phyloP scores from a whole-genome alignment of 2,888 invertebrate species.

The Hyppa rectilinea region DNA sequence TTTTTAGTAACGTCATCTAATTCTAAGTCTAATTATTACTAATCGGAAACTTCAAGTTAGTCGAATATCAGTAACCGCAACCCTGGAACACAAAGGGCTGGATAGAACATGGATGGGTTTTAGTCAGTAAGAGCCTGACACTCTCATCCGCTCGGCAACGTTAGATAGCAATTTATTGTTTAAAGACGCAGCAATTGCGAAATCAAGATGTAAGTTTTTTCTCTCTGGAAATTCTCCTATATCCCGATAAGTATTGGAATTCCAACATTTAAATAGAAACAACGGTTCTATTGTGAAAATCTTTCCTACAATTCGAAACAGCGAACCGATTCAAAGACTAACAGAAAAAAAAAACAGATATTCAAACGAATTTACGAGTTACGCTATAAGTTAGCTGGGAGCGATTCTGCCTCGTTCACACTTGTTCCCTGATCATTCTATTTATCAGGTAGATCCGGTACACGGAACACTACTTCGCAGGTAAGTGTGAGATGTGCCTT shows the following conservation, averaged over 20 bases:
- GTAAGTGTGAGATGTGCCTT: slow-evolving; percentile 75
- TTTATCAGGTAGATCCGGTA: slow-evolving; percentile 76
- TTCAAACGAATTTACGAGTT: slow-evolving; percentile 55
- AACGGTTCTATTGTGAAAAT: slow-evolving; percentile 49
- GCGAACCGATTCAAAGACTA: slow-evolving; percentile 39
- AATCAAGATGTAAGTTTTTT: not conserved
- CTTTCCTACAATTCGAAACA: slow-evolving; percentile 53
- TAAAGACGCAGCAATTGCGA: not conserved
- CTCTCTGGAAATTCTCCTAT: not conserved
- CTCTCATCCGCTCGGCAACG: not conserved
- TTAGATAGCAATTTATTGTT: not conserved
- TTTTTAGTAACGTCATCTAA: too few species aligned
- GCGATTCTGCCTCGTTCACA: slow-evolving; percentile 58
- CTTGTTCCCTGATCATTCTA: slow-evolving; percentile 77
- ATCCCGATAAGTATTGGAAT: slow-evolving; percentile 37
- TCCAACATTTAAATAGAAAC: slow-evolving; percentile 26
- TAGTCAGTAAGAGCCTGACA: too few species aligned
- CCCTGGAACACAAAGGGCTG: too few species aligned
- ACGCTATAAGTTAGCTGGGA: slow-evolving; percentile 55
- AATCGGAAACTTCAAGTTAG: too few species aligned
- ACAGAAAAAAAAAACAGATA: slow-evolving; percentile 44
- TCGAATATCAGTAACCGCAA: too few species aligned
- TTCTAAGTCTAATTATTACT: too few species aligned
- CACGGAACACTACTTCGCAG: slow-evolving; percentile 80
- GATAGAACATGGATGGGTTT: too few species aligned